Conservation (phyloP, 2,888 invertebrate species). For the Phyllotreta cruciferae region DNA sequence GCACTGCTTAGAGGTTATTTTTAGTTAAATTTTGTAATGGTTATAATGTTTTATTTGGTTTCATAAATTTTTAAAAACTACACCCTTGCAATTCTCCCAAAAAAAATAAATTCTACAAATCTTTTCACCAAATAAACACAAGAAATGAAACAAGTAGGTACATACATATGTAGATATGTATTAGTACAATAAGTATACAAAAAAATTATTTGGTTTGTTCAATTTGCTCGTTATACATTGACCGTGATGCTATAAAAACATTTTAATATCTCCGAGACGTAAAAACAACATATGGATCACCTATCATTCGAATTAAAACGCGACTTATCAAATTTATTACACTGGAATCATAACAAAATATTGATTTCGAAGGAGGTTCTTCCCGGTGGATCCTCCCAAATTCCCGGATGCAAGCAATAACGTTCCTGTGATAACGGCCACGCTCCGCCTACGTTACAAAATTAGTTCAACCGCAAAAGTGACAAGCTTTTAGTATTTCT, state of each 20-base stretch:
- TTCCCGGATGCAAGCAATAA: slow-evolving; percentile 42
- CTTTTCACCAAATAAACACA: too few relatives aligned
- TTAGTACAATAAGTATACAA: too few relatives aligned
- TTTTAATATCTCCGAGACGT: not conserved
- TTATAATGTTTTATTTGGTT: too few relatives aligned
- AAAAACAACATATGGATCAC: slow-evolving; percentile 6
- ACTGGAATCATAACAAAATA: slow-evolving; percentile 30
- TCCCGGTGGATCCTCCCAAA: slow-evolving; percentile 42
- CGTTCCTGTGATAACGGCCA: slow-evolving; percentile 23
- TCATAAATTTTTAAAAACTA: too few relatives aligned
- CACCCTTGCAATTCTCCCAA: too few relatives aligned
- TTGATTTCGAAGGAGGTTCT: slow-evolving; percentile 43
- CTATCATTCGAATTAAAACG: slow-evolving; percentile 22
- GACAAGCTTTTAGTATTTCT: slow-evolving; percentile 39
- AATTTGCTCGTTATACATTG: not conserved
- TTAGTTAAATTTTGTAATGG: too few relatives aligned
- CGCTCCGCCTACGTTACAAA: slow-evolving; percentile 44
- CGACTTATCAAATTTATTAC: slow-evolving; percentile 27
- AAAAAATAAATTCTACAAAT: too few relatives aligned
- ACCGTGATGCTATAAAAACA: too few relatives aligned
- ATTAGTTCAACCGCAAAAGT: slow-evolving; percentile 44
- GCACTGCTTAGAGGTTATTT: too few relatives aligned
- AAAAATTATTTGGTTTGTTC: not conserved
- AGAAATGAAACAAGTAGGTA: too few relatives aligned
- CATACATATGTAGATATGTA: too few relatives aligned